A percentile compares a stretch with the other conserved stretches of the same genome.
These are phyloP conservation scores for Leptodactylus fuscus DNA, from an alignment of 2,113 vertebrate species.

Conservation along the genomic window DNA sequence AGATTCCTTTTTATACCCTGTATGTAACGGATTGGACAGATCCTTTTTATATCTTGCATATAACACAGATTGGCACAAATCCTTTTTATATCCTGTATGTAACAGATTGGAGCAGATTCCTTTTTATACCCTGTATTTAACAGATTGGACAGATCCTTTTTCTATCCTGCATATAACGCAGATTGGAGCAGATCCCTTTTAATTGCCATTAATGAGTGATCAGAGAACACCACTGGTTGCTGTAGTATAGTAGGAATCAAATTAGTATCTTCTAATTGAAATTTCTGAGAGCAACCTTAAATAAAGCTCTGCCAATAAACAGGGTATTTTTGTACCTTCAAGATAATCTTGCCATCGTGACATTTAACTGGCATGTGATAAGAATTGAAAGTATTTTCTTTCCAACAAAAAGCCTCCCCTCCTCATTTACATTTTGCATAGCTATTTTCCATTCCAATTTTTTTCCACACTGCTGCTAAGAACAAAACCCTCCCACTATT, in stretches of 20 bases:
- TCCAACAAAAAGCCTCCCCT: conserved; percentile 32
- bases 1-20: too few relatives aligned
- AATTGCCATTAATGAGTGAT: not conserved
- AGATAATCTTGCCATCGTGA: conserved; percentile 15
- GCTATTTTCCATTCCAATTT: conserved; percentile 57
- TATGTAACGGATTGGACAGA: too few relatives aligned
- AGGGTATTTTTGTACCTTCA: not conserved
- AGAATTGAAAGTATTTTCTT: conserved; percentile 36
- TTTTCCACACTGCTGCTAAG: conserved; percentile 56
- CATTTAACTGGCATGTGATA: conserved; percentile 42
- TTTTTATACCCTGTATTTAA: too few relatives aligned
- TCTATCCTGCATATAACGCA: not conserved
- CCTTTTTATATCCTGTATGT: too few relatives aligned
- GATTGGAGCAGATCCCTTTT: not conserved
- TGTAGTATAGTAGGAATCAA: not conserved
- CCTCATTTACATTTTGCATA: conserved; percentile 56
- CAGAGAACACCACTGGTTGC: not conserved
- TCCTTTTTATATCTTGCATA: too few relatives aligned
- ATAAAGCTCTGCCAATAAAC: not conserved
- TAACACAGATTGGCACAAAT: too few relatives aligned
- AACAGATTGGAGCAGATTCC: too few relatives aligned
- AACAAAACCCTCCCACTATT: conserved; percentile 58
- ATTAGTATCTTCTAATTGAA: not conserved
- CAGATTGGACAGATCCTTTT: too few relatives aligned
- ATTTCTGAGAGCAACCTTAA: not conserved